These are phyloP conservation scores for Drosophila mimica DNA, from an alignment of 2,888 invertebrate genomes.

Conservation along the genomic window DNA sequence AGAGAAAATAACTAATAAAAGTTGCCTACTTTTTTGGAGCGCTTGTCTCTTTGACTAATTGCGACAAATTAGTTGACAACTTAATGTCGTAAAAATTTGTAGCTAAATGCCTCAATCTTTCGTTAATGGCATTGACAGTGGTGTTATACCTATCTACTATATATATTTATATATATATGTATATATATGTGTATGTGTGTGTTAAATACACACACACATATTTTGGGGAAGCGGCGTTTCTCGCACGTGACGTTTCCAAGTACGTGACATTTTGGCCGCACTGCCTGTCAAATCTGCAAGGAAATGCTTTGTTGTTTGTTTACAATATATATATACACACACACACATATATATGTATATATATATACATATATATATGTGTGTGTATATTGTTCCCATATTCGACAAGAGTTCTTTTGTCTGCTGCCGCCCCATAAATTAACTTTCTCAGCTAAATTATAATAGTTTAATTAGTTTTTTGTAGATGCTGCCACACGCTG, in stretches of 20 bases:
- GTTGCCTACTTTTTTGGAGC: conserved; percentile 33
- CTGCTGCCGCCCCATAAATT: conserved; percentile 66
- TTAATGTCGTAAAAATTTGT: conserved; percentile 76
- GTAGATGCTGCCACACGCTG: conserved; percentile 42
- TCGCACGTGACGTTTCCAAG: conserved; percentile 51
- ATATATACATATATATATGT: neutral
- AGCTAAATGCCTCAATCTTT: conserved; percentile 78
- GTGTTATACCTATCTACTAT: conserved; percentile 25
- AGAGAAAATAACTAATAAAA: conserved; percentile 26
- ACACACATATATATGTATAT: neutral
- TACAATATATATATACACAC: conserved; percentile 11
- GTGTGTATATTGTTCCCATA: conserved; percentile 31
- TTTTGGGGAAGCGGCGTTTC: conserved; percentile 20
- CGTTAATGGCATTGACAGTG: conserved; percentile 72
- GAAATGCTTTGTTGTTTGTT: conserved; percentile 45
- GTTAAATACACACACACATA: conserved; percentile 11
- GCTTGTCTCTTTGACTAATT: conserved; percentile 61
- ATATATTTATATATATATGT: neutral
- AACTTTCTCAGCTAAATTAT: conserved; percentile 69
- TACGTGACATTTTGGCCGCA: conserved; percentile 63
- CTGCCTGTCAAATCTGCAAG: conserved; percentile 69
- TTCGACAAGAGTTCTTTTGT: conserved; percentile 41
- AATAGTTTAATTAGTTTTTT: conserved; percentile 77
- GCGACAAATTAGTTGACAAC: conserved; percentile 82
- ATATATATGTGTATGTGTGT: neutral